Evolutionary conservation across 2,797 vertebrate species (phyloP), one percentile per base, ranked within the genome.

Genomic region (Parauchenoglanis ngamensis): DNA sequence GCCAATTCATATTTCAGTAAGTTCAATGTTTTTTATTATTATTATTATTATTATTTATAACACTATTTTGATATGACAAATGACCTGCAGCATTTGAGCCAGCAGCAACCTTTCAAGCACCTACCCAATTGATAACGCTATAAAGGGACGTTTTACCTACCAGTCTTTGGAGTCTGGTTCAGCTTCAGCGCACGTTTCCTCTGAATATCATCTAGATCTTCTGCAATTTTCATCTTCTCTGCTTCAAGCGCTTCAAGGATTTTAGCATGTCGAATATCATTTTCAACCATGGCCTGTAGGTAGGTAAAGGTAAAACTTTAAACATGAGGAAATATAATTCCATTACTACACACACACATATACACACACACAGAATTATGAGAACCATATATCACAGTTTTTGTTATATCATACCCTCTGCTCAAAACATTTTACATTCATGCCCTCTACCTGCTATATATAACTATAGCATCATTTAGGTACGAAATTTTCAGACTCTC

Each of bases 241-340:
- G 92, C 94, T 92, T 99, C 98, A 90, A 99, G 93, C 81, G 98
- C 98, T 79, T 98, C 96, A 80, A 99, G 95, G 90, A 99, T 97
- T 93, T 93, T 98, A 17, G 95, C 95, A 82, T 98, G 98, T 84
- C 83, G 95, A 86, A 99, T 91, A 28, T 93, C 94, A 63, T 97
- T 97, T 89, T 98, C 97, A 87, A 96, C 96, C 92, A 99, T 94
- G 65, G 96, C 97, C 98, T 99, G 77, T 7, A 83, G 52, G 78
- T 81, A 83, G 56, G 78, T 83, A 90, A 81, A 89, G 89, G 78
- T 46, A 85, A 52, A 88, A 49, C 91, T 56, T 59, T 59, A 92
- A 90, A 91, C 28, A 3, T 80, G 8, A 25, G 23, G 44, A 17
- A 72, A 31, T 2, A 12, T 2, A 6, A 25, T 44, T 59, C 31